Evolutionary conservation across 2,113 vertebrate genomes (phyloP), one percentile per base, ranked within the genome.

Genomic region (Australoheros scitulus): DNA sequence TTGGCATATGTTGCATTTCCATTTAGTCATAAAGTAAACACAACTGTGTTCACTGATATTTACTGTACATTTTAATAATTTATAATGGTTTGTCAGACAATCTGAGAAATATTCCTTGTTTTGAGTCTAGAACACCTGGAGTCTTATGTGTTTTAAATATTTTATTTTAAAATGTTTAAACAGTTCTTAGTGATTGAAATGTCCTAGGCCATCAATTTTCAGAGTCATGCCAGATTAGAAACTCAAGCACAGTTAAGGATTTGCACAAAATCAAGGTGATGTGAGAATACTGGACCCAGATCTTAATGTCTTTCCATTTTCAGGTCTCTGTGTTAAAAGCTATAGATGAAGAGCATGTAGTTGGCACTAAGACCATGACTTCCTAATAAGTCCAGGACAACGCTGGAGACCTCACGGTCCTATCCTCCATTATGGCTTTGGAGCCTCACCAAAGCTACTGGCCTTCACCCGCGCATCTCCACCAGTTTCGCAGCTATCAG

Each of bases 251-350:
- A 68, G 32, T 41, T 41, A 11, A 41, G 38, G 38, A 7, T 68
- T 47, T 68, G 14, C 38, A 26, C 15, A 68, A 68, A 68, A 68
- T 68, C 41, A 68, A 47, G 38, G 15, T 29, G 24, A 29, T 7
- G 24, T 52, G 15, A 52, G 65, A 32, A 52, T 52, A 70, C 43
- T 52, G 24, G 17, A 52, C 43, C 17, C 17, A 32, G 26, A 52
- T 72, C 65, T n/a, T 55, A 32, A 55, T 34, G 52, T 29, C 1
- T 72, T 72, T 32, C 50, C 34, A 6, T 58, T 72, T 93, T 3
- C 91, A 99, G 98, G 95, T 98, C 70, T 96, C 97, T 6, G 97
- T 99, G 90, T 93, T 97, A 94, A 95, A 93, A 92, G 97, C 97
- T 87, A 90, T 98, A 94, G 95, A 94, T 55, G 96, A 98, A 86